These are phyloP conservation scores for Ischnura elegans DNA, from an alignment of 2,888 invertebrate genomes.

Conservation along the genomic window DNA sequence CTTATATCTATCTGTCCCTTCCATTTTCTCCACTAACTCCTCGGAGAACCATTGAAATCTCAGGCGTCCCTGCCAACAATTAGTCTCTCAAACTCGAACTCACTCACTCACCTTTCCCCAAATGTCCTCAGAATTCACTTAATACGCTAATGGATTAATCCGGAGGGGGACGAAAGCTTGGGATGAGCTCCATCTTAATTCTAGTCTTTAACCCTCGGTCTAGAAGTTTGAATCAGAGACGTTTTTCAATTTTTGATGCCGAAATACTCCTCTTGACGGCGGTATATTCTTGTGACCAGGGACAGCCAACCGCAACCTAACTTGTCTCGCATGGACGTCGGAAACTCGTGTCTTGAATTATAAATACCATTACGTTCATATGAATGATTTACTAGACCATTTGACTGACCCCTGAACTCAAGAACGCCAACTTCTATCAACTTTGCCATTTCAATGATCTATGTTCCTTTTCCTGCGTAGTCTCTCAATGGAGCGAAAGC, in stretches of 20 bases:
- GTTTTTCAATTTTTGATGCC: constrained; percentile 3
- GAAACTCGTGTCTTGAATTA: too few relatives aligned
- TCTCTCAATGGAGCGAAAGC: too few relatives aligned
- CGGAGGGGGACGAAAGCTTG: not conserved
- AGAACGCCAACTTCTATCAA: too few relatives aligned
- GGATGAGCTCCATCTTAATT: not conserved
- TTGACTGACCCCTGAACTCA: too few relatives aligned
- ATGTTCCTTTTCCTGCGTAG: too few relatives aligned
- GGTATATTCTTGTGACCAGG: not conserved
- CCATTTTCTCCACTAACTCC: not conserved
- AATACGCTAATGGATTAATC: constrained; percentile 17
- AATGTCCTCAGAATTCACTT: constrained; percentile 1
- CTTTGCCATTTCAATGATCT: too few relatives aligned
- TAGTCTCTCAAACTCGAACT: not conserved
- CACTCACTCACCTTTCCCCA: not conserved
- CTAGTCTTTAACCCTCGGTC: too few relatives aligned
- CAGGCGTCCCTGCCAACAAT: not conserved
- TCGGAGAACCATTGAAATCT: not conserved
- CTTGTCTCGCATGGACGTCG: not conserved
- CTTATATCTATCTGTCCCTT: not conserved
- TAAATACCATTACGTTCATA: too few relatives aligned
- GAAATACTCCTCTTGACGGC: not conserved
- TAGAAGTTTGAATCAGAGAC: not conserved
- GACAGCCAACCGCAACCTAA: not conserved
- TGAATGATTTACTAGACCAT: too few relatives aligned